phyloP scores from a whole-genome alignment of 2,113 vertebrate genomes.

The Tupaia tana region DNA sequence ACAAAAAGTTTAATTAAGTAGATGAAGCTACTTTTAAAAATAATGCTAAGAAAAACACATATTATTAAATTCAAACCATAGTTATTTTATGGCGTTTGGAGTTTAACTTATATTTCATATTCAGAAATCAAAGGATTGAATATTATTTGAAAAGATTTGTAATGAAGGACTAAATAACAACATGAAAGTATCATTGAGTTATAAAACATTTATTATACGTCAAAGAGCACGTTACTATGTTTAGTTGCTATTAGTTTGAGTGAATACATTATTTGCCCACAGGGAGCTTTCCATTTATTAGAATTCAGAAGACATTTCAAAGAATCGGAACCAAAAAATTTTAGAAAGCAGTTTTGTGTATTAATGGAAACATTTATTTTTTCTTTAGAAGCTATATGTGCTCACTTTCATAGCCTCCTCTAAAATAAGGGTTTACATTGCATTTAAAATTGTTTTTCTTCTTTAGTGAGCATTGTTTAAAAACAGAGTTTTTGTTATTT shows the following conservation, averaged over 20 bases:
- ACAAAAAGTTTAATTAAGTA: constrained; percentile 48
- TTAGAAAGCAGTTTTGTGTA: neutral
- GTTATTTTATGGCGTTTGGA: constrained; percentile 71
- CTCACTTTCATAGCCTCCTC: neutral
- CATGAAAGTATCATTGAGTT: neutral
- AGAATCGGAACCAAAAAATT: neutral
- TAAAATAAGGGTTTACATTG: neutral
- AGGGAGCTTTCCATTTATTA: constrained; percentile 35
- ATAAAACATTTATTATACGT: constrained; percentile 37
- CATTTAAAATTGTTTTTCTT: neutral
- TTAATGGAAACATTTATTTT: constrained; percentile 45
- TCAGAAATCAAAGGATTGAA: constrained; percentile 34
- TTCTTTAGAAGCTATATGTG: neutral
- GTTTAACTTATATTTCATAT: constrained; percentile 22
- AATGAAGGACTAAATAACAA: constrained; percentile 5
- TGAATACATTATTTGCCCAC: neutral
- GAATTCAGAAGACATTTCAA: constrained; percentile 29
- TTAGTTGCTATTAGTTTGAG: neutral
- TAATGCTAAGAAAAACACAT: constrained; percentile 31
- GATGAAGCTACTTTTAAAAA: constrained; percentile 17
- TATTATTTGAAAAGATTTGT: neutral
- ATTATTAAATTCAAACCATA: constrained; percentile 58
- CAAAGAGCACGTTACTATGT: neutral
- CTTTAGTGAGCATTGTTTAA: neutral
- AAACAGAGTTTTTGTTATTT: neutral